Conservation (phyloP, 2,888 invertebrate species). For the Xylota sylvarum region DNA sequence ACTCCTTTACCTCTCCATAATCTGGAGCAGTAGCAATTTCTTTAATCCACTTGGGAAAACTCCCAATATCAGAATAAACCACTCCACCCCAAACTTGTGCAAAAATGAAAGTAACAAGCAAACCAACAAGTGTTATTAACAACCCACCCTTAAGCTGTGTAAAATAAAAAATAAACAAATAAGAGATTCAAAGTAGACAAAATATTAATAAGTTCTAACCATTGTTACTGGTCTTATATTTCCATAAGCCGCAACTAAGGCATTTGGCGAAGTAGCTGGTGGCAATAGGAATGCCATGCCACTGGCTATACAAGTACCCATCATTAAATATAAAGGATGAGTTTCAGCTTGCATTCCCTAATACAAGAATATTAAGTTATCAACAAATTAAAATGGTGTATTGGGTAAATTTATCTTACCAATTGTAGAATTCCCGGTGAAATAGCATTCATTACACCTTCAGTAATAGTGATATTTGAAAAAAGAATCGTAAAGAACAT, state of each 20-base stretch:
- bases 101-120: conserved; percentile 39
- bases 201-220: conserved; percentile 8
- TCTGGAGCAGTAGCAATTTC: not conserved
- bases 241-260: conserved; percentile 20
- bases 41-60: conserved; percentile 37
- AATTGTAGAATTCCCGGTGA: conserved; percentile 43
- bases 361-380: not conserved
- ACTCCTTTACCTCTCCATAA: not conserved
- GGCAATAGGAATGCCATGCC: conserved; percentile 51
- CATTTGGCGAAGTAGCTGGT: conserved; percentile 42
- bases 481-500: conserved; percentile 8
- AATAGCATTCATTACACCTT: conserved; percentile 15
- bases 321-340: conserved; percentile 44
- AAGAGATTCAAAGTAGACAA: not conserved
- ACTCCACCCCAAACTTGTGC: conserved; percentile 17
- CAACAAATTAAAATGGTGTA: not conserved
- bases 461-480: conserved; percentile 40
- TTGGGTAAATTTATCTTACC: conserved; percentile 18
- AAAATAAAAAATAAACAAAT: not conserved
- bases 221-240: conserved; percentile 19
- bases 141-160: conserved; percentile 33
- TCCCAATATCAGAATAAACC: conserved; percentile 20
- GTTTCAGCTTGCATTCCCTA: conserved; percentile 34
- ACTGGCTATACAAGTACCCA: conserved; percentile 9
- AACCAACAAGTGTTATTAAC: conserved; percentile 21